Percentiles rank a stretch among this genome's conserved stretches.
Conservation (phyloP, 2,797 vertebrate genomes). For the Acropternis orthonyx region DNA sequence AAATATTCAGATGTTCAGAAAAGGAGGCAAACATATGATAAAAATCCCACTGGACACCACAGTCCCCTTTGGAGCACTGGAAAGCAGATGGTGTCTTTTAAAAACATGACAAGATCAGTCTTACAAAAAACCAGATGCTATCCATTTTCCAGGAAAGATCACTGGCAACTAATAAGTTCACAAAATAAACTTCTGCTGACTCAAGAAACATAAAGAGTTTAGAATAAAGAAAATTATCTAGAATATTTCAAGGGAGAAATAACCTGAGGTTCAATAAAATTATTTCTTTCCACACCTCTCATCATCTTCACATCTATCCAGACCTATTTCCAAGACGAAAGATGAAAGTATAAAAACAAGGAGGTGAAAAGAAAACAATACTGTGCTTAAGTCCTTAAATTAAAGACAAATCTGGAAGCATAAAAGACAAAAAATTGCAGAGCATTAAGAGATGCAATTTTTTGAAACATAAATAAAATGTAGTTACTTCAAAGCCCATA, state of each 20-base stretch:
- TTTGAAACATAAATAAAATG: neutral
- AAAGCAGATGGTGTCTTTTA: constrained; percentile 68
- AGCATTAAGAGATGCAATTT: neutral
- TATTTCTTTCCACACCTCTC: neutral
- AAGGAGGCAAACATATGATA: constrained; percentile 43
- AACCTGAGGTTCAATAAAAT: constrained; percentile 13
- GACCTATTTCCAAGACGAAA: neutral
- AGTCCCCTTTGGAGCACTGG: neutral
- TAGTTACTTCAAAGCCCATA: neutral
- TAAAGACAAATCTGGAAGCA: constrained; percentile 4
- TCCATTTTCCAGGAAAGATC: neutral
- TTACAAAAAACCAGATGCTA: constrained; percentile 7
- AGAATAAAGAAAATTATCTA: neutral
- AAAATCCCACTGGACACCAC: constrained; percentile 25
- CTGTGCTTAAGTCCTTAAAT: constrained; percentile 6
- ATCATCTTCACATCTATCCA: neutral
- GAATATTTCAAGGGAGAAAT: constrained; percentile 31
- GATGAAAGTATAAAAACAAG: neutral
- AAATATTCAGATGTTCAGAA: constrained; percentile 47
- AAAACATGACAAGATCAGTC: constrained; percentile 31
- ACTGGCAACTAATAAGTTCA: neutral
- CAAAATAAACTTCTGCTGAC: constrained; percentile 23
- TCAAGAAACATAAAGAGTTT: constrained; percentile 19
- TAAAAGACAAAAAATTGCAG: neutral
- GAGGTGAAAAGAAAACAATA: neutral